Conservation (phyloP, 2,113 vertebrate genomes). For the Trogon melanurus region DNA sequence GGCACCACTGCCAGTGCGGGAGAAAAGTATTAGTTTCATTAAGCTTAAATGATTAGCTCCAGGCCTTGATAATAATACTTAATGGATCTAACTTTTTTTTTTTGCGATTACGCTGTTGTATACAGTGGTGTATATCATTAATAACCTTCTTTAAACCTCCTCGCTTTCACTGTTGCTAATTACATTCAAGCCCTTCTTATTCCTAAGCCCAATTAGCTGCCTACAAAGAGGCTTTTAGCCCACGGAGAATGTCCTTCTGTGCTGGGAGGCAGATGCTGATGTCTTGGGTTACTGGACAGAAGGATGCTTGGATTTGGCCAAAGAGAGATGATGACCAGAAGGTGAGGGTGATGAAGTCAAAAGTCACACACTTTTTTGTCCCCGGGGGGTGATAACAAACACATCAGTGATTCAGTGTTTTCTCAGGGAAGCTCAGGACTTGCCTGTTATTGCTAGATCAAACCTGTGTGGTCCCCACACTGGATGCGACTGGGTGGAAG, state of each 20-base stretch:
- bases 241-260: background rate
- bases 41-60: conserved; percentile 64
- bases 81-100: conserved; percentile 50
- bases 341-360: background rate
- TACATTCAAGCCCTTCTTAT: background rate
- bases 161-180: conserved; percentile 33
- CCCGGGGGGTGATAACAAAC: background rate
- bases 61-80: conserved; percentile 64
- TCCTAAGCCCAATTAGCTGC: background rate
- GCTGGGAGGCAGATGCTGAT: background rate
- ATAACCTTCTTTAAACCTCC: conserved; percentile 39
- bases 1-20: background rate
- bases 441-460: background rate
- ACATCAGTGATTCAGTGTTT: rapidly evolving
- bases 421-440: background rate
- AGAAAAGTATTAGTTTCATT: conserved; percentile 65
- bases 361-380: background rate
- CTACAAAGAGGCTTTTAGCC: background rate
- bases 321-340: background rate
- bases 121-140: conserved; percentile 49
- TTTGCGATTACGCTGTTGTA: conserved; percentile 13
- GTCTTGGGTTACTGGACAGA: background rate
- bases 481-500: background rate
- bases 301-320: background rate
- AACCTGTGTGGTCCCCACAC: background rate